phyloP scores from a whole-genome alignment of 2,888 invertebrate genomes.

The Drosophila borborema region DNA sequence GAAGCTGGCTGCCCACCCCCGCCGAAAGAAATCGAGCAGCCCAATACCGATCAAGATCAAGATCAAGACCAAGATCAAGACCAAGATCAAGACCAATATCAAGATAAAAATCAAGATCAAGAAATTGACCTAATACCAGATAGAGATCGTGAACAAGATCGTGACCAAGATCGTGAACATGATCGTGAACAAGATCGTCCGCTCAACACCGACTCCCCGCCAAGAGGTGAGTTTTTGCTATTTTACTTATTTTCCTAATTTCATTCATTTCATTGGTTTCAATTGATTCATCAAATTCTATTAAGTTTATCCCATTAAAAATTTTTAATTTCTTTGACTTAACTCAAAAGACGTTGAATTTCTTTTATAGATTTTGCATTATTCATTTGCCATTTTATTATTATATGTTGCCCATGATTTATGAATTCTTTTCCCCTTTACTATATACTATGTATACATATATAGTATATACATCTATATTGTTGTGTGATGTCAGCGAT shows the following conservation, averaged over 20 bases:
- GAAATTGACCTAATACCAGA: constrained; percentile 3
- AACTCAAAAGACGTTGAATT: constrained; percentile 2
- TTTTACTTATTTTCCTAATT: constrained; percentile 11
- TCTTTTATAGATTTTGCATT: constrained; percentile 2
- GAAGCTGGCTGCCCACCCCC: constrained; percentile 87
- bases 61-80: background rate
- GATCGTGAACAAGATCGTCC: constrained; percentile 10
- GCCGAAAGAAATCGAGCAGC: background rate
- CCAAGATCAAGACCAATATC: constrained; percentile 8
- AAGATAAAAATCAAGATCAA: constrained; percentile 15
- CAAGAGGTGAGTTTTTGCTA: constrained; percentile 26
- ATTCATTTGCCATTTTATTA: constrained; percentile 7
- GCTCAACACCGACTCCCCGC: background rate
- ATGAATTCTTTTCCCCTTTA: constrained; percentile 10
- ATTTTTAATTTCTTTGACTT: background rate
- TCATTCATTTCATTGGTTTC: constrained; percentile 12
- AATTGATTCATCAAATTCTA: constrained; percentile 19
- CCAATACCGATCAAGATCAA: background rate
- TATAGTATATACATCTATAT: background rate
- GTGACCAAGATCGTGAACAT: background rate
- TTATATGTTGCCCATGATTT: constrained; percentile 13
- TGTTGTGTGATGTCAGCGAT: constrained; percentile 38
- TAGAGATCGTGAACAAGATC: constrained; percentile 15
- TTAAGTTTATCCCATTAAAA: background rate
- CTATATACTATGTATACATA: background rate